Conservation (phyloP, 2,888 invertebrate genomes). For the Drosophila melanosoma region DNA sequence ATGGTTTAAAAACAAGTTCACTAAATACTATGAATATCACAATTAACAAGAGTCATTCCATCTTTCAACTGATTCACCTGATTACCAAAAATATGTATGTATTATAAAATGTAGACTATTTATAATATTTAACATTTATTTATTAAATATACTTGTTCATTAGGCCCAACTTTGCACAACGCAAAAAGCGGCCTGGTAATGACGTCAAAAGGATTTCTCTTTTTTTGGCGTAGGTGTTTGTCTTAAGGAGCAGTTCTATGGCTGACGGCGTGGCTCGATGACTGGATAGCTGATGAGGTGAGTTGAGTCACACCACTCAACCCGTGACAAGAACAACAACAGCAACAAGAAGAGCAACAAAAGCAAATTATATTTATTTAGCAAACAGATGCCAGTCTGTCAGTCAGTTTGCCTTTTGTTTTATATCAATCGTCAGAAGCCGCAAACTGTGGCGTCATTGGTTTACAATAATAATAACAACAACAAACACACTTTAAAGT, state of each 20-base stretch:
- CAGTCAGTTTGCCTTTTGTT: conserved; percentile 48
- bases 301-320: conserved; percentile 54
- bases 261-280: conserved; percentile 31
- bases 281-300: conserved; percentile 27
- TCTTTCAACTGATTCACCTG: background rate
- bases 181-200: conserved; percentile 38
- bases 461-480: conserved; percentile 2
- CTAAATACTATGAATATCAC: background rate
- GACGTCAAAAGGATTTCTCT: conserved; percentile 72
- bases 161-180: background rate
- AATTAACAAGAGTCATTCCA: background rate
- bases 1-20: background rate
- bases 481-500: conserved; percentile 3
- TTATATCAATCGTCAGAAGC: conserved; percentile 65
- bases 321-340: conserved; percentile 19
- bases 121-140: too few species aligned
- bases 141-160: background rate
- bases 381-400: conserved; percentile 32
- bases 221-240: conserved; percentile 58
- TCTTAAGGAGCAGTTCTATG: conserved; percentile 25
- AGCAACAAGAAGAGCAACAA: conserved; percentile 12
- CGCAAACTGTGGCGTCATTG: conserved; percentile 55
- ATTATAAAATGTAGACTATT: background rate
- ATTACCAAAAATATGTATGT: background rate
- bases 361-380: conserved; percentile 25